A percentile compares a stretch with the other conserved stretches of the same genome.
Conservation (phyloP, 2,888 invertebrate genomes). For the Trissoscelio sp. region DNA sequence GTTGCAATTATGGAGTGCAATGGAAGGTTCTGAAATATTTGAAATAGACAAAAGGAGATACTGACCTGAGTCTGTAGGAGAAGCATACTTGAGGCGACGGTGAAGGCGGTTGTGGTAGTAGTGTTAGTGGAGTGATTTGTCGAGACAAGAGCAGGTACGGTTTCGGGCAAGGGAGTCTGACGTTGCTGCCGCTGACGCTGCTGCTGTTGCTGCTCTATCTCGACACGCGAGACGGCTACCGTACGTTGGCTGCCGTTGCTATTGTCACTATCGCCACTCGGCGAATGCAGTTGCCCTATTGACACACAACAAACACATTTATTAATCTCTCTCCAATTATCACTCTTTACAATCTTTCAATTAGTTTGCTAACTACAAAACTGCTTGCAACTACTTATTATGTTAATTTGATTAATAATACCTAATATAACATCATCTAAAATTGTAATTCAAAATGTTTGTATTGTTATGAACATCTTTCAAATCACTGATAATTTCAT, state of each 20-base stretch:
- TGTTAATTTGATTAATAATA: neutral
- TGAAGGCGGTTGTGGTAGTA: slow-evolving; percentile 85
- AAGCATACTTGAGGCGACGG: slow-evolving; percentile 93
- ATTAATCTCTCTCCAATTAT: too few relatives aligned
- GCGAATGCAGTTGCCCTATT: slow-evolving; percentile 80
- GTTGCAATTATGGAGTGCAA: too few relatives aligned
- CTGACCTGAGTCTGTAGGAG: slow-evolving; percentile 96
- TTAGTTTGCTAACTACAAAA: too few relatives aligned
- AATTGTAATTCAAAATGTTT: neutral
- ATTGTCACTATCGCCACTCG: slow-evolving; percentile 80
- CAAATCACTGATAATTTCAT: slow-evolving; percentile 10
- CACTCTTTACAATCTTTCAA: too few relatives aligned
- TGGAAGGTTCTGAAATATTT: too few relatives aligned
- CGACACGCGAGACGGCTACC: slow-evolving; percentile 75
- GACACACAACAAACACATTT: slow-evolving; percentile 2
- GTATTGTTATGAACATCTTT: neutral
- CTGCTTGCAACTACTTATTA: too few relatives aligned
- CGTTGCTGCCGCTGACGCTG: slow-evolving; percentile 74
- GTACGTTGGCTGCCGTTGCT: slow-evolving; percentile 79
- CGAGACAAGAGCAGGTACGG: slow-evolving; percentile 84
- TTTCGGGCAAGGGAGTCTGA: slow-evolving; percentile 85
- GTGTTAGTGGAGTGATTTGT: slow-evolving; percentile 85
- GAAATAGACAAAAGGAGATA: too few relatives aligned
- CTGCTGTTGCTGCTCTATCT: slow-evolving; percentile 77
- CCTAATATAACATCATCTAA: neutral